These are phyloP conservation scores for Leptinotarsa undecemlineata DNA, from an alignment of 1,140 invertebrate species.

Conservation along the genomic window DNA sequence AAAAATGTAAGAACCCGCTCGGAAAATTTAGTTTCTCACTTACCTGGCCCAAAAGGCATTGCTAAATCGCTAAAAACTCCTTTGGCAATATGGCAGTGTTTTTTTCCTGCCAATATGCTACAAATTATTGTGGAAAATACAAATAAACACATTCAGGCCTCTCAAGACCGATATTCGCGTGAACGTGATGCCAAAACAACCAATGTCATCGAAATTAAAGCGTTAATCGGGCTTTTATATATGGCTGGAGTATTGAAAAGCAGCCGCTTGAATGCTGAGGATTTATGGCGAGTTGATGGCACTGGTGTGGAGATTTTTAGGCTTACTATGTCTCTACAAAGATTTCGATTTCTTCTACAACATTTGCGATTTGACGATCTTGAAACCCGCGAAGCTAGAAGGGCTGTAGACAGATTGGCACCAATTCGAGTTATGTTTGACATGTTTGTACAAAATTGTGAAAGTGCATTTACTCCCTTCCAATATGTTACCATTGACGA, in stretches of 20 bases:
- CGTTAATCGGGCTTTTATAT: constrained; percentile 57
- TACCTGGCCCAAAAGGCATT: background rate
- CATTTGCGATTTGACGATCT: constrained; percentile 44
- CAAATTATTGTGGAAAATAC: no score
- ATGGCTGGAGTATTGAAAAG: constrained; percentile 57
- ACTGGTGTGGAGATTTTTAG: no score
- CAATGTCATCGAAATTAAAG: constrained; percentile 22
- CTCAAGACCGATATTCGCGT: constrained; percentile 3
- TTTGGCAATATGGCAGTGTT: constrained; percentile 13
- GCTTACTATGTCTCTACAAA: constrained; percentile 24
- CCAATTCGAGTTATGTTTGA: constrained; percentile 51
- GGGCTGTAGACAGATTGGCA: constrained; percentile 45
- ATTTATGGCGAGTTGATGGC: no score
- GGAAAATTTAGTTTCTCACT: background rate
- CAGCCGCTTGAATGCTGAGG: no score
- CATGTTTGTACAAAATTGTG: constrained; percentile 38
- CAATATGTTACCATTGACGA: background rate
- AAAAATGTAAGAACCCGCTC: background rate
- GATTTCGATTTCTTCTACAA: constrained; percentile 29
- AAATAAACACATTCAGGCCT: constrained; percentile 25
- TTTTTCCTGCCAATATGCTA: constrained; percentile 19
- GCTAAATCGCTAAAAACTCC: background rate
- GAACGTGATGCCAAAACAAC: constrained; percentile 20
- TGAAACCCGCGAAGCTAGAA: constrained; percentile 38
- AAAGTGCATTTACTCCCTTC: background rate